Evolutionary conservation across 2,113 vertebrate species (phyloP), one percentile per base, ranked within the genome.

Genomic region (Scomber colias): DNA sequence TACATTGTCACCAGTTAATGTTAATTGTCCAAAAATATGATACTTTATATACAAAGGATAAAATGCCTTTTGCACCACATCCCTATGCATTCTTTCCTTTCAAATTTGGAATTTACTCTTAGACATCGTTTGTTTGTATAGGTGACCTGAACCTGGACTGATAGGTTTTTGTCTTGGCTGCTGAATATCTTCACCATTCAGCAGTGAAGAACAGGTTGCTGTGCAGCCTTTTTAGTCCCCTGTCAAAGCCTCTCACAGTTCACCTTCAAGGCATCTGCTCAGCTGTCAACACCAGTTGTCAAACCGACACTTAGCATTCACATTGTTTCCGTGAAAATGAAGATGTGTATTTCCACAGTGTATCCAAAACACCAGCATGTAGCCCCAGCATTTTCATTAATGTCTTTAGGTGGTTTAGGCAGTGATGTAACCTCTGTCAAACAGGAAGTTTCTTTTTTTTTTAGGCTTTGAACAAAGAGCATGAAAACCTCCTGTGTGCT

Each of bases 391-490:
- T 92, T 92, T 90, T 89, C 27, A 54, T 85, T 92, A 94, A 92
- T 93, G 71, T 92, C 84, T 92, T 90, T 78, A 79, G 91, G 89
- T 87, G 88, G 82, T 90, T 90, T 87, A 80, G 89, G 82, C 81
- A 79, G 85, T 92, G 87, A 91, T 89, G 90, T 92, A 92, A 93
- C 88, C 92, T 90, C 92, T 92, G 90, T 90, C 88, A 92, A 88
- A 92, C 90, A 90, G 89, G 88, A 93, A 92, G 83, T 89, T 72
- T 83, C 31, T 81, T 82, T 67, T 82, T 84, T 83, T 77, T 81
- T 68, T 30, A 77, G 68, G 82, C 92, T 93, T 94, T 94, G 92
- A 93, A 93, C 86, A 91, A 87, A 85, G 84, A 88, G 88, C 31
- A 86, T 92, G 84, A 92, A 94, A 93, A 85, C 81, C 93, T 90